A percentile compares a stretch with the other conserved stretches of the same genome.
Evolutionary conservation across 2,888 invertebrate genomes (phyloP).

Genomic region (Rhopalosiphum nymphaeae): DNA sequence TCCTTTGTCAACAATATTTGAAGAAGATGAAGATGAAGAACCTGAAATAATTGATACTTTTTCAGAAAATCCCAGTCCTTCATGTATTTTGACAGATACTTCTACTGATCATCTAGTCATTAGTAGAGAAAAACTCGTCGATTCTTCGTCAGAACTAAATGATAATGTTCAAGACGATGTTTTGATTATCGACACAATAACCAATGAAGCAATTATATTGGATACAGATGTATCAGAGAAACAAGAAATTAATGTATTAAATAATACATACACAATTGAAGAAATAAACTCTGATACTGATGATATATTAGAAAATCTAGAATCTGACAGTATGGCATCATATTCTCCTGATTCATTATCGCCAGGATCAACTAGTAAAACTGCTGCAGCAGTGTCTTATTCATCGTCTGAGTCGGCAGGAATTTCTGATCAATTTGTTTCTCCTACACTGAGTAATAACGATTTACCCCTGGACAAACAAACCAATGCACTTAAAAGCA

Average conservation of each 20-base stretch:
- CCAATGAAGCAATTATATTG: constrained; percentile 72
- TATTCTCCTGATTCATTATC: constrained; percentile 65
- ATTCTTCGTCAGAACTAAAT: constrained; percentile 63
- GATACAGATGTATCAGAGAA: constrained; percentile 68
- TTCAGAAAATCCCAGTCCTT: constrained; percentile 66
- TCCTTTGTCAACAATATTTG: constrained; percentile 76
- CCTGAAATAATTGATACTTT: constrained; percentile 67
- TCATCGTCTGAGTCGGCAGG: constrained; percentile 66
- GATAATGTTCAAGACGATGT: constrained; percentile 70
- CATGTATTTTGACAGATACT: constrained; percentile 56
- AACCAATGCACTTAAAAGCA: constrained; percentile 54
- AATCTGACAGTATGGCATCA: constrained; percentile 64
- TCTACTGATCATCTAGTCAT: constrained; percentile 59
- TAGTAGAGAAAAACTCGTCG: constrained; percentile 54
- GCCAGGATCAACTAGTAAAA: constrained; percentile 66
- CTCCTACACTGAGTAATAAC: constrained; percentile 68
- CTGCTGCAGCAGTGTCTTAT: constrained; percentile 65
- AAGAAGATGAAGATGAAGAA: constrained; percentile 72
- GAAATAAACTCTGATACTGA: constrained; percentile 63
- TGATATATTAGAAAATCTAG: constrained; percentile 63
- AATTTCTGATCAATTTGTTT: constrained; percentile 68
- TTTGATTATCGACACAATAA: constrained; percentile 72
- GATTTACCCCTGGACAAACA: constrained; percentile 67
- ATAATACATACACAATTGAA: constrained; percentile 66
- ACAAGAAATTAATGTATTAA: constrained; percentile 58